Conservation (phyloP, 2,797 vertebrate genomes). For the Hippoglossus hippoglossus region DNA sequence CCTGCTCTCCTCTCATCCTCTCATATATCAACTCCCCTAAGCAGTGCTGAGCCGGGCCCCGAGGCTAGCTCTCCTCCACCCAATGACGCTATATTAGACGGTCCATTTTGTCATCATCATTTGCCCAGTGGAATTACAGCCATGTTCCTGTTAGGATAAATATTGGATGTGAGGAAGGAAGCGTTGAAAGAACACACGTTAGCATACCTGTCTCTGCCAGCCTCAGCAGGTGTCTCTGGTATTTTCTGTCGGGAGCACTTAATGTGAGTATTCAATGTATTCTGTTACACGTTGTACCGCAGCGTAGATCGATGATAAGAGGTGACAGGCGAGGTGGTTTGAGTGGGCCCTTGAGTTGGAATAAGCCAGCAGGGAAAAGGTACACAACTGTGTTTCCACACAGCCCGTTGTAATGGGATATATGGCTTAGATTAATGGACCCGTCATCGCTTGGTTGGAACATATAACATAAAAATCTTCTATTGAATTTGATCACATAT, state of each 20-base stretch:
- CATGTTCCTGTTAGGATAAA: constrained; percentile 49
- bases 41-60: constrained; percentile 63
- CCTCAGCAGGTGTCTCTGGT: constrained; percentile 8
- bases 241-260: constrained; percentile 1
- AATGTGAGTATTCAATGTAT: constrained; percentile 14
- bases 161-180: constrained; percentile 52
- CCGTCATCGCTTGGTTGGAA: constrained; percentile 34
- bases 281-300: constrained; percentile 12
- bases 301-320: constrained; percentile 22
- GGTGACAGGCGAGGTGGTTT: constrained; percentile 35
- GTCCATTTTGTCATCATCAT: constrained; percentile 66
- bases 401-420: constrained; percentile 39
- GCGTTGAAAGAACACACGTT: constrained; percentile 26
- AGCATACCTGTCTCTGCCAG: constrained; percentile 7
- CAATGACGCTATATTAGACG: constrained; percentile 65
- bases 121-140: constrained; percentile 58
- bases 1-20: constrained; percentile 66
- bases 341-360: constrained; percentile 59
- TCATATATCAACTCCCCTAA: constrained; percentile 76
- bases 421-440: constrained; percentile 55
- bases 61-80: constrained; percentile 57
- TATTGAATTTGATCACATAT: constrained; percentile 2
- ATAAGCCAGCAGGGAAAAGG: constrained; percentile 49
- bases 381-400: constrained; percentile 31
- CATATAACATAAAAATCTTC: constrained; percentile 26